phyloP scores from a whole-genome alignment of 2,113 vertebrate genomes.

The Eonycteris spelaea region DNA sequence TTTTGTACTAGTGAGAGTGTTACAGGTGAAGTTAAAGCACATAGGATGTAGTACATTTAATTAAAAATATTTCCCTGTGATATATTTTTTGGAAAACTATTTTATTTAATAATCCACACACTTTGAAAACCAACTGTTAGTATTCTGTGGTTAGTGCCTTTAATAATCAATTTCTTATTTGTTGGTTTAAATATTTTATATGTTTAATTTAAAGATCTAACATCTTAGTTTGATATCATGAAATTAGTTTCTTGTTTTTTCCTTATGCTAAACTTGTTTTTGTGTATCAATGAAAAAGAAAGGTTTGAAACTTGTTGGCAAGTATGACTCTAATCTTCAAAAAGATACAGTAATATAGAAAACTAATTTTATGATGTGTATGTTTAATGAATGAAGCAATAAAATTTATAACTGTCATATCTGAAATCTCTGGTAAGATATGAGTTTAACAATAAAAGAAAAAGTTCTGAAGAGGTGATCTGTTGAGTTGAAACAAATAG shows the following conservation, averaged over 20 bases:
- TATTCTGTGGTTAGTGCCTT: background rate
- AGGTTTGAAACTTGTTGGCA: background rate
- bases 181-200: background rate
- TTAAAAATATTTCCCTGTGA: background rate
- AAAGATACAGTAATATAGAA: background rate
- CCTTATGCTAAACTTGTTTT: background rate
- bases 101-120: background rate
- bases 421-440: slow-evolving; percentile 20
- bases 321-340: background rate
- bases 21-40: background rate
- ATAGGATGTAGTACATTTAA: background rate
- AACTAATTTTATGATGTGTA: background rate
- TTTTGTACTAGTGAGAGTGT: background rate
- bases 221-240: background rate
- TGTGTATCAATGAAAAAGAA: background rate
- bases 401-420: background rate
- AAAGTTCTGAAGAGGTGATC: background rate
- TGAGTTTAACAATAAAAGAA: background rate
- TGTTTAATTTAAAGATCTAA: background rate
- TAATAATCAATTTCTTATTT: background rate
- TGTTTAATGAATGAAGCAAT: slow-evolving; percentile 19
- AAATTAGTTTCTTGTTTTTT: background rate
- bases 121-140: background rate
- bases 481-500: background rate
- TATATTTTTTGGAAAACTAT: background rate